These are phyloP conservation scores for Archivesica marissinica DNA, from an alignment of 1,140 invertebrate species.

Conservation along the genomic window DNA sequence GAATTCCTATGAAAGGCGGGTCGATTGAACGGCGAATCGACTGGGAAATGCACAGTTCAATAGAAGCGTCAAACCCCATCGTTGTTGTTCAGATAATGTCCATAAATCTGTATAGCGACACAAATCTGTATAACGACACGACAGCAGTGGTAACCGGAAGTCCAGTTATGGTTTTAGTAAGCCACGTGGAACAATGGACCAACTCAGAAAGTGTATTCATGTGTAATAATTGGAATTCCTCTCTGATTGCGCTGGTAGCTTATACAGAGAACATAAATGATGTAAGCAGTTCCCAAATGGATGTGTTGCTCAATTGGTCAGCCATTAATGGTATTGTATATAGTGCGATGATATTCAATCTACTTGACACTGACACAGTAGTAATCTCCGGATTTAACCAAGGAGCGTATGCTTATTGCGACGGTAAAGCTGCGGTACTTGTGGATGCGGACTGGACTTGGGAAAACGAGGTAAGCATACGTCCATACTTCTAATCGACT, in stretches of 20 bases:
- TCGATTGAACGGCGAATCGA: conserved; percentile 29
- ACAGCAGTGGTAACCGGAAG: conserved; percentile 1
- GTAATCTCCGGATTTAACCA: background rate
- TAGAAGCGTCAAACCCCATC: conserved; percentile 16
- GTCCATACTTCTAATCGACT: too few relatives aligned
- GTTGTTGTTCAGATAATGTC: conserved; percentile 43
- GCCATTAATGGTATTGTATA: background rate
- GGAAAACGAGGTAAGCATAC: background rate
- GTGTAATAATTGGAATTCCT: background rate
- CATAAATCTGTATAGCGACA: conserved; percentile 39
- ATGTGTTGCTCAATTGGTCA: background rate
- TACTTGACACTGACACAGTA: background rate
- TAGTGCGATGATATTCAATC: background rate
- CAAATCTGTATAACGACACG: background rate
- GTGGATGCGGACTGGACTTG: background rate
- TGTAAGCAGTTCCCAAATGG: background rate
- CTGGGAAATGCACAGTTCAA: background rate
- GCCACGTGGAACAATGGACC: conserved; percentile 9
- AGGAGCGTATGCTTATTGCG: background rate
- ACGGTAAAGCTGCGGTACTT: background rate
- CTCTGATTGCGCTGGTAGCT: background rate
- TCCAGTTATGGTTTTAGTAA: conserved; percentile 34
- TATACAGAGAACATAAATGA: background rate
- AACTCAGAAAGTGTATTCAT: background rate
- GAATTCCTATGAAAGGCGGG: background rate